Conservation (phyloP, 1,140 invertebrate genomes). For the Watersipora subatra region DNA sequence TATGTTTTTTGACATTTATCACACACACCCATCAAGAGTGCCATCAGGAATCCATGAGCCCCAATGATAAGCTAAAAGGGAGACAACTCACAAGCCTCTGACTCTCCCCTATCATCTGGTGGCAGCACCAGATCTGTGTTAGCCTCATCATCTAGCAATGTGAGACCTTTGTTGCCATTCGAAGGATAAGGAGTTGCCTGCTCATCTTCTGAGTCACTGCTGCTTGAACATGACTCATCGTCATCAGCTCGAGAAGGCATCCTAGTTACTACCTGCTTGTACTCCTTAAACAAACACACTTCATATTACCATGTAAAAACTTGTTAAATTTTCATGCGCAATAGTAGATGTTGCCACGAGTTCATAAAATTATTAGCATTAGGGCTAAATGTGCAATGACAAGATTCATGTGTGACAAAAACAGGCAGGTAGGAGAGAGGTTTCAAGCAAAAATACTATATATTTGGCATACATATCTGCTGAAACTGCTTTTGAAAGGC, state of each 20-base stretch:
- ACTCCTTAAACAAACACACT: background rate
- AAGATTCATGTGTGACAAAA: too few species aligned
- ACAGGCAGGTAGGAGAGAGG: too few species aligned
- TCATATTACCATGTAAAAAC: background rate
- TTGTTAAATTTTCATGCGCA: background rate
- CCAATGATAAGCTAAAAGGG: too few species aligned
- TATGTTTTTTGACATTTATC: too few species aligned
- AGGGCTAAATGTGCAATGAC: too few species aligned
- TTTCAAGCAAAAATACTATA: too few species aligned
- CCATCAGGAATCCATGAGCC: too few species aligned
- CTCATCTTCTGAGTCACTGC: background rate
- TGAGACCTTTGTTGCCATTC: constrained; percentile 12
- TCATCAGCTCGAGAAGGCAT: background rate
- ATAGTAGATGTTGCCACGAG: too few species aligned
- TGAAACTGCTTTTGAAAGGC: too few species aligned
- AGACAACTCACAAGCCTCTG: background rate
- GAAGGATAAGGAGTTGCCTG: background rate
- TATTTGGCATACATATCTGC: too few species aligned
- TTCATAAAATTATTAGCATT: too few species aligned
- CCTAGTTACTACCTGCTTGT: background rate
- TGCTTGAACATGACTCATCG: background rate
- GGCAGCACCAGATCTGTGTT: constrained; percentile 13
- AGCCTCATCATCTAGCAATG: constrained; percentile 22
- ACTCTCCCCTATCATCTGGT: background rate
- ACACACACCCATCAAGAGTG: too few species aligned